phyloP scores from a whole-genome alignment of 2,888 invertebrate genomes.

The Isoperla grammatica region DNA sequence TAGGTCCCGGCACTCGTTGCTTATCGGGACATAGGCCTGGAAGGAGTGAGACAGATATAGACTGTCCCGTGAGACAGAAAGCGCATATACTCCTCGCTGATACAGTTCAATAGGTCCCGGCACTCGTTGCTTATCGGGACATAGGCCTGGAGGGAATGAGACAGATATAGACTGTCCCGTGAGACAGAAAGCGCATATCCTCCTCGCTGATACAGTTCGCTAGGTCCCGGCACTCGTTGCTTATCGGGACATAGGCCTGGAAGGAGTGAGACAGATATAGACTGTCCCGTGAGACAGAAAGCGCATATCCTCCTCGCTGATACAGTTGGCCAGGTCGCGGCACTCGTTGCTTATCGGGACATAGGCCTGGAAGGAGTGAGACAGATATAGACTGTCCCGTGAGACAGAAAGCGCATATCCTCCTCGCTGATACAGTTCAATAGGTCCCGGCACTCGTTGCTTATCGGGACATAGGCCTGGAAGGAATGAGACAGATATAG shows the following conservation, averaged over 20 bases:
- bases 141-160: conserved; percentile 39
- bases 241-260: conserved; percentile 42
- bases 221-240: conserved; percentile 43
- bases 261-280: conserved; percentile 19
- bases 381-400: neutral
- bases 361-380: conserved; percentile 39
- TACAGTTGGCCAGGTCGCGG: conserved; percentile 40
- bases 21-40: conserved; percentile 42
- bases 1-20: conserved; percentile 43
- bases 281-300: conserved; percentile 22
- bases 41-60: conserved; percentile 19
- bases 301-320: conserved; percentile 35
- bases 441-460: conserved; percentile 43
- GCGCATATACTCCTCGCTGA: conserved; percentile 35
- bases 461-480: conserved; percentile 42
- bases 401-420: conserved; percentile 32
- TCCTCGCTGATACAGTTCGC: conserved; percentile 38
- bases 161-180: neutral
- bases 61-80: conserved; percentile 24
- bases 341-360: conserved; percentile 43
- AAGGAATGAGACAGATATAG: conserved; percentile 19
- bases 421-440: conserved; percentile 38
- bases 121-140: conserved; percentile 43
- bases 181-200: conserved; percentile 32
- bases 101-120: conserved; percentile 40